phyloP scores from a whole-genome alignment of 2,888 invertebrate species.

The Meta bourneti region DNA sequence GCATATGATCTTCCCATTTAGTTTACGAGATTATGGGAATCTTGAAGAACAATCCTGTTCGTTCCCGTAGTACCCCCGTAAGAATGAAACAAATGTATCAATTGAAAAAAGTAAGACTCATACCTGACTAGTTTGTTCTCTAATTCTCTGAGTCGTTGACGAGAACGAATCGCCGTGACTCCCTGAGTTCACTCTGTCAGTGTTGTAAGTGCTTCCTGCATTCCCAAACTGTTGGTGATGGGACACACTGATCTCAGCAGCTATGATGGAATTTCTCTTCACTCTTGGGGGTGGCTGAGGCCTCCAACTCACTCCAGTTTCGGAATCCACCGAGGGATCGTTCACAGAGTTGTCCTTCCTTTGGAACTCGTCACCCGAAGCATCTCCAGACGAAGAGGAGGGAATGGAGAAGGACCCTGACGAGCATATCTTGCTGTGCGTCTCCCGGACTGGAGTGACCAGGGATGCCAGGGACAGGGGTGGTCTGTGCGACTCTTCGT shows the following conservation, averaged over 20 bases:
- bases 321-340: slow-evolving; percentile 43
- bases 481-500: slow-evolving; percentile 60
- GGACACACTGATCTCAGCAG: not conserved
- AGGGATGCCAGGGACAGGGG: slow-evolving; percentile 60
- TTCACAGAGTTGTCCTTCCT: not conserved
- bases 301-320: slow-evolving; percentile 54
- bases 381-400: not conserved
- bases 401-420: not conserved
- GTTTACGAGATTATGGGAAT: too few species aligned
- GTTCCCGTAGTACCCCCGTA: too few species aligned
- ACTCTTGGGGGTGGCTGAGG: slow-evolving; percentile 70
- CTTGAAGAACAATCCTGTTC: too few species aligned
- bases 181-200: not conserved
- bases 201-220: slow-evolving; percentile 9
- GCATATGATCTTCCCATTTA: too few species aligned
- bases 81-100: too few species aligned
- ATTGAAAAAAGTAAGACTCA: not conserved
- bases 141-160: slow-evolving; percentile 4
- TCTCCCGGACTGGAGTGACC: slow-evolving; percentile 71
- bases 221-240: slow-evolving; percentile 5
- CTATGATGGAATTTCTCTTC: slow-evolving; percentile 56
- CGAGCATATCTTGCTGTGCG: slow-evolving; percentile 12
- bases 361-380: not conserved
- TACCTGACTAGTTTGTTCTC: slow-evolving; percentile 73
- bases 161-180: not conserved